Evolutionary conservation across 1,140 invertebrate genomes (phyloP), one percentile per base, ranked within the genome.

Genomic region (Pentalonia nigronervosa): DNA sequence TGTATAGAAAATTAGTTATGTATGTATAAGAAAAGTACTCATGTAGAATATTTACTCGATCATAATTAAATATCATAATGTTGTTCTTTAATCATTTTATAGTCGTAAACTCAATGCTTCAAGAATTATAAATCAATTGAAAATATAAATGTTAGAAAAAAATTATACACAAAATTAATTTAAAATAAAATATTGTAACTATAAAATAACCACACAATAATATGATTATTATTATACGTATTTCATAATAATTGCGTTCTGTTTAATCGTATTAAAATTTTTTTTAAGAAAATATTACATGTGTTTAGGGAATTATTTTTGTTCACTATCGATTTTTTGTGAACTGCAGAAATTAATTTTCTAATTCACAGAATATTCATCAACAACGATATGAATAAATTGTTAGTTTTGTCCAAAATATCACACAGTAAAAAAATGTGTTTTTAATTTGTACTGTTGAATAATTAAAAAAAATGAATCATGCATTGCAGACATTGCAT

Each of bases 61-160:
- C 3, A 67, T 14, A n/a, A n/a, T n/a, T 67, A 14, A 30, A 67
- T 30, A 56, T 56, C 7, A 14, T 67, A 6, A 0, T 21, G 23
- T 25, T 60, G 3, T 60, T 30, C 17, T n/a, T 9, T 17, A n/a
- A 56, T 60, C 17, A 76, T 60, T 30, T 30, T 17, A 76, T 17
- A 0, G 14, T 17, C n/a, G 14, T n/a, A 6, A 17, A n/a, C n/a
- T 14, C n/a, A n/a, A n/a, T 7, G 11, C 6, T n/a, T 1, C 17
- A 76, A 34, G 7, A n/a, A n/a, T 34, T 76, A 2, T 17, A 6
- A 76, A 76, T 76, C 60, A n/a, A 76, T 67, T 67, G 14, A 17
- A 17, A 76, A 76, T 76, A 17, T n/a, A 0, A 76, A 45, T 23
- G 1, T 41, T 45, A 41, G 4, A 84, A 14, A 36, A 45, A 84